Base-by-base conservation (phyloP, 2,113 vertebrate genomes). In the Cranoglanis bouderius region DNA sequence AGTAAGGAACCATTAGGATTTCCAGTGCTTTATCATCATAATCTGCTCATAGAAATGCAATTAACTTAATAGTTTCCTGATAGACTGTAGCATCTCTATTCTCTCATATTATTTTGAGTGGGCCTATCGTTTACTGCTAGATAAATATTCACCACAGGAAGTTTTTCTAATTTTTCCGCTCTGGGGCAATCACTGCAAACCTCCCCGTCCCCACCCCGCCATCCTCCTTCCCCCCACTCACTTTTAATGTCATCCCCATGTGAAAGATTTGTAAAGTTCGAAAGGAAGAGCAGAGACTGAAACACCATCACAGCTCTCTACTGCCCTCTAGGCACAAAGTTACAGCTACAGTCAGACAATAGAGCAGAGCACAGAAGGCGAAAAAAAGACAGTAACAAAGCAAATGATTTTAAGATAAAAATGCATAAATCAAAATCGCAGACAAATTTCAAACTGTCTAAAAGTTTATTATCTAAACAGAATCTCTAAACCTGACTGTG, bases 261-360 rank as follows among this genome's bases (percentile, higher is more conserved):
- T 40, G 77, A 88, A 85, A 88, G 38, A 87, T 88, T 82, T 72
- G 80, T 32, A 38, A 86, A 77, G 49, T 51, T 40, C 40, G 61
- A 26, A 89, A 70, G 65, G 74, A 46, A 78, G 80, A 53, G 61
- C 51, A 86, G 85, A 74, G 0, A 57, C 43, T 49, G 24, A 57
- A 91, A 57, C 67, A 82, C n/a, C 26, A 90, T 14, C 77, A 40
- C 32, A 86, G 94, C 93, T 94, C 94, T 92, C 90, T 93, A 89
- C 94, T 94, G 94, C 94, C 94, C 92, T 92, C 94, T 94, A 92
- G 92, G 89, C 90, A 72, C 49, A 86, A 63, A 0, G 46, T 10
- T 3, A 38, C 43, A 65, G 67, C 21, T 65, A 88, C 70, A 53
- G 0, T 21, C n/a, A 16, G 10, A 82, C 16, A 55, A 1, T 14